These are phyloP conservation scores for Noctua comes DNA, from an alignment of 2,888 invertebrate genomes.

Conservation along the genomic window DNA sequence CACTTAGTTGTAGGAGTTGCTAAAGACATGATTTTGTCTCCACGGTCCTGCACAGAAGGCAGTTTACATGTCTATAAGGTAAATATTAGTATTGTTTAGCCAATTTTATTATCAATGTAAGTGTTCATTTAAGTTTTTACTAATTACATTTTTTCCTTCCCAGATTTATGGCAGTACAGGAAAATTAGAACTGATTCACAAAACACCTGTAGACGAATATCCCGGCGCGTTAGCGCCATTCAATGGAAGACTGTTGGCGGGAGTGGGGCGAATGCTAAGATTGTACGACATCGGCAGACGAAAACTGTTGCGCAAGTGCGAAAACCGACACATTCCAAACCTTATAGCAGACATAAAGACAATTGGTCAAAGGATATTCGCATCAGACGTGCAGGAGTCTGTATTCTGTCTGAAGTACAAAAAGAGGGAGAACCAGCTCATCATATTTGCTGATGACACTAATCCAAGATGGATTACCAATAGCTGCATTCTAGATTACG, in stretches of 20 bases:
- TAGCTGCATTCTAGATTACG: conserved; percentile 97
- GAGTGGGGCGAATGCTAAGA: conserved; percentile 97
- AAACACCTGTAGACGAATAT: conserved; percentile 97
- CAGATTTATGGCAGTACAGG: conserved; percentile 94
- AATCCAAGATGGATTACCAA: conserved; percentile 98
- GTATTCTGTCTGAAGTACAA: conserved; percentile 99
- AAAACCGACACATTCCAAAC: conserved; percentile 99
- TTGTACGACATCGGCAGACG: conserved; percentile 98
- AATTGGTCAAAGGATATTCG: conserved; percentile 98
- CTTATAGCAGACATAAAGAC: conserved; percentile 98
- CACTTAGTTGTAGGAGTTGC: conserved; percentile 97
- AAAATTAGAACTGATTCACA: conserved; percentile 97
- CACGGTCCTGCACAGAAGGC: conserved; percentile 95
- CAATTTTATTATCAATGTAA: too few relatives aligned
- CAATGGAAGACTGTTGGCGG: conserved; percentile 97
- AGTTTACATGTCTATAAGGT: conserved; percentile 96
- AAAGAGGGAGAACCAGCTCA: conserved; percentile 98
- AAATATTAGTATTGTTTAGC: conserved; percentile 11
- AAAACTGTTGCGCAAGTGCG: conserved; percentile 98
- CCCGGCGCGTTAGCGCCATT: conserved; percentile 97
- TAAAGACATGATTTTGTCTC: conserved; percentile 97
- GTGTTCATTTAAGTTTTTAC: not conserved
- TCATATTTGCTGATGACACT: conserved; percentile 99
- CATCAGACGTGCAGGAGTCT: conserved; percentile 98
- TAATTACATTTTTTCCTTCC: conserved; percentile 50